A percentile compares a stretch with the other conserved stretches of the same genome.
These are phyloP conservation scores for Rhinoptilus africanus DNA, from an alignment of 2,113 vertebrate species.

Conservation along the genomic window DNA sequence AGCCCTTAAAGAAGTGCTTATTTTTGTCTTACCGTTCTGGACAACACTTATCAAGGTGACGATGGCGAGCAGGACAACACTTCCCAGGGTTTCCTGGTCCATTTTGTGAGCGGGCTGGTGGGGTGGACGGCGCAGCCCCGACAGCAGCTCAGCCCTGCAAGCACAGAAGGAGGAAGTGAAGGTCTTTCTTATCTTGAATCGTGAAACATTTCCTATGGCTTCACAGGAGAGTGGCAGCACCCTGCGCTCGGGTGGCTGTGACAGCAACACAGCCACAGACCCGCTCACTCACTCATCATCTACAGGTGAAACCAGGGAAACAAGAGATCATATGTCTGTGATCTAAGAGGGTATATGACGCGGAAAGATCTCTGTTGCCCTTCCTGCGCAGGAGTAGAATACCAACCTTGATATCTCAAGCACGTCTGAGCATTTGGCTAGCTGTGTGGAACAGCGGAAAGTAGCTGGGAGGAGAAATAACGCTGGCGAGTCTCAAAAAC, in stretches of 20 bases:
- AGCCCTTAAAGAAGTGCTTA: not conserved
- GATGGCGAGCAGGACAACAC: constrained; percentile 82
- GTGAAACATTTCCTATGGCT: constrained; percentile 41
- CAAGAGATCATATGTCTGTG: not conserved
- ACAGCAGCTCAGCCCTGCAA: not conserved
- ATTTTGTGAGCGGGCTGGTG: constrained; percentile 42
- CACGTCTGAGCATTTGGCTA: not conserved
- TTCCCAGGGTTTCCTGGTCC: constrained; percentile 80
- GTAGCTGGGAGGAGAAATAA: not conserved
- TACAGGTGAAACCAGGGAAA: not conserved
- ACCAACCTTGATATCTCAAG: not conserved
- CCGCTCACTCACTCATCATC: accelerated
- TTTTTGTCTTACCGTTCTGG: constrained; percentile 87
- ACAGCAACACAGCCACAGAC: not conserved
- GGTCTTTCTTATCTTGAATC: constrained; percentile 45
- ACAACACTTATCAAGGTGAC: constrained; percentile 88
- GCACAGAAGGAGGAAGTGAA: constrained; percentile 69
- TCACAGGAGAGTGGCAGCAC: not conserved
- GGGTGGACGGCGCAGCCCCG: not conserved
- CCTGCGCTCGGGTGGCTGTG: not conserved
- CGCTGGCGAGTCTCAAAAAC: not conserved
- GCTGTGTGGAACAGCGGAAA: not conserved
- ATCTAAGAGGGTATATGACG: not conserved
- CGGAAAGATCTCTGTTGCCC: not conserved
- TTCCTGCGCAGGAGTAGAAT: not conserved